Base-by-base conservation (phyloP, 2,797 vertebrate species). In the Anguilla megastoma region DNA sequence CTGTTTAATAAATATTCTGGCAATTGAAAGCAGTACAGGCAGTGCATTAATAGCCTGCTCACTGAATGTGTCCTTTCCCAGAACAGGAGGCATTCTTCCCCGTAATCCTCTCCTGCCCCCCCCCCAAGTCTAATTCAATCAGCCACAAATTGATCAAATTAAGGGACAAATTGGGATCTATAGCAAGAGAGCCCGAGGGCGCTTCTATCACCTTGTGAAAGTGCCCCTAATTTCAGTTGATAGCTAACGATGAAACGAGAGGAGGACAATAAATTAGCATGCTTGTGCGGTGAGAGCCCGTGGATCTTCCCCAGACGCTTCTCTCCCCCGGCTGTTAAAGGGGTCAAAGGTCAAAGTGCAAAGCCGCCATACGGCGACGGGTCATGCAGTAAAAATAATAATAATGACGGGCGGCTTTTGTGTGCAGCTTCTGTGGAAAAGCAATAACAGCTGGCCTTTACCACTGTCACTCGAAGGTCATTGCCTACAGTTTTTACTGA, bases 141-240 rank as follows among this genome's bases (percentile, higher is more conserved):
- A 69, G n/a, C 4, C n/a, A 9, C n/a, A 69, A 30, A 69, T n/a
- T 69, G 66, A 69, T 69, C 66, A 69, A 69, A 69, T 69, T 69
- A 69, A 30, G 66, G 66, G 66, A 69, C 66, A 69, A 69, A 69
- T 69, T 27, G n/a, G 66, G 66, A 69, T 69, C 24, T 69, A 69
- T 30, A 69, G n/a, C 24, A 27, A 5, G 24, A 30, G 66, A 7
- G 66, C 66, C 66, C 10, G 27, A 69, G 66, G 66, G 27, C 27
- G 24, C 24, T 30, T 69, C 66, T 9, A 60, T 60, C 58, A 18
- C 24, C 66, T 30, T 27, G 66, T 5, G 66, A n/a, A 27, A 27
- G 66, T 69, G 24, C 66, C 16, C n/a, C 66, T 30, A 69, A 30
- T 69, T n/a, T 30, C n/a, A 66, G 66, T 24, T 69, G 66, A 69